Conservation (phyloP, 2,113 vertebrate species). For the Parotia lawesii region DNA sequence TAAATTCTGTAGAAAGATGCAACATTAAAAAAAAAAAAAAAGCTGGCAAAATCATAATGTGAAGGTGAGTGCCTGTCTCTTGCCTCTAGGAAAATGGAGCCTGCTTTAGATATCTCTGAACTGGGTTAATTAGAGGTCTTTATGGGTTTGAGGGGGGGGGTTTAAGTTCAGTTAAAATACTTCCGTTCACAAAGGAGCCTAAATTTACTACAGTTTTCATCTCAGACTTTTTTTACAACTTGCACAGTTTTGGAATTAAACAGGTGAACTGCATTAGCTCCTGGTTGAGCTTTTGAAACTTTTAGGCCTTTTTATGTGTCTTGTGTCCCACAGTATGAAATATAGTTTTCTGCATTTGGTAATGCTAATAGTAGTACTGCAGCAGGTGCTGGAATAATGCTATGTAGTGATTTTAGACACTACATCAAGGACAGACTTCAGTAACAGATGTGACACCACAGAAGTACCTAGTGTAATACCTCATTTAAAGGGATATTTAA, state of each 20-base stretch:
- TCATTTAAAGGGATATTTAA: not conserved
- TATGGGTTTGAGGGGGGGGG: too few species aligned
- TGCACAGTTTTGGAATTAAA: not conserved
- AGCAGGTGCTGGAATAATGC: not conserved
- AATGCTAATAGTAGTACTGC: not conserved
- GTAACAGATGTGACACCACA: not conserved
- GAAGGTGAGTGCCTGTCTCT: not conserved
- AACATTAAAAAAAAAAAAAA: too few species aligned
- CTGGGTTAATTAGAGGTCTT: not conserved
- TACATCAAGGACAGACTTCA: not conserved
- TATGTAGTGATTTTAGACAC: not conserved
- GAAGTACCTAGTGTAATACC: not conserved
- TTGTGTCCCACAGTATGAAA: not conserved
- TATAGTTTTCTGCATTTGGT: not conserved
- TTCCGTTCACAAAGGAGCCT: not conserved
- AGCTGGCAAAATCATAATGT: not conserved
- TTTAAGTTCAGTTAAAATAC: not conserved
- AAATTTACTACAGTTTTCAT: not conserved
- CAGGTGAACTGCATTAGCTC: not conserved
- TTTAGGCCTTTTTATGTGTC: not conserved
- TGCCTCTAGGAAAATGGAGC: not conserved
- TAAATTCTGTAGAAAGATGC: not conserved
- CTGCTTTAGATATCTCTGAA: not conserved
- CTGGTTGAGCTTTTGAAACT: not conserved
- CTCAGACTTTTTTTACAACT: not conserved